Evolutionary conservation across 2,888 invertebrate genomes (phyloP).

Genomic region (Cheilosia vulpina): DNA sequence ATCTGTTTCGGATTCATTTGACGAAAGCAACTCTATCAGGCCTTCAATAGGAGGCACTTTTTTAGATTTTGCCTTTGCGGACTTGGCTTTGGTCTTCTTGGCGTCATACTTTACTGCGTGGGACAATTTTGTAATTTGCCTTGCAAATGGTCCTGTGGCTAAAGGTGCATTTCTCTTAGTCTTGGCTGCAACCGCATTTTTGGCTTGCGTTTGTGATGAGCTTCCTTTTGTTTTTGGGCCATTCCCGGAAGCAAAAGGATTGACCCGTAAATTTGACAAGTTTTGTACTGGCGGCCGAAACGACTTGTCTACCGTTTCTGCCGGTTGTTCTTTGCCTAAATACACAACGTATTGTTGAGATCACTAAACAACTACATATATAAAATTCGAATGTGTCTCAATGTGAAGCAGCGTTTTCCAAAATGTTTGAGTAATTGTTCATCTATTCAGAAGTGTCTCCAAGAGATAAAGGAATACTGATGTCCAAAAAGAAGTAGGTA

Average conservation of each 20-base stretch:
- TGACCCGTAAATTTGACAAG: conserved; percentile 76
- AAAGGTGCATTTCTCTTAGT: conserved; percentile 37
- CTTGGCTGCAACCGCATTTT: conserved; percentile 28
- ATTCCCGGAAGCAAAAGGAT: conserved; percentile 77
- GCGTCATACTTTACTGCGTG: conserved; percentile 78
- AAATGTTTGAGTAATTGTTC: not conserved
- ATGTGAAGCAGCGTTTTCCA: conserved; percentile 63
- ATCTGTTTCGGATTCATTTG: conserved; percentile 77
- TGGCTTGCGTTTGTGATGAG: conserved; percentile 29
- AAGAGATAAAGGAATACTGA: not conserved
- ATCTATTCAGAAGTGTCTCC: not conserved
- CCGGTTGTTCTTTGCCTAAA: conserved; percentile 65
- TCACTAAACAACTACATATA: conserved; percentile 1
- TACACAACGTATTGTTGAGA: conserved; percentile 44
- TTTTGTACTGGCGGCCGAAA: conserved; percentile 66
- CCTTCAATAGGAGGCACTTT: not conserved
- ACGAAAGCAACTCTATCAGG: conserved; percentile 42
- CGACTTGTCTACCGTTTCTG: conserved; percentile 71
- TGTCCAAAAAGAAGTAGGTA: not conserved
- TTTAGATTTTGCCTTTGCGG: conserved; percentile 72
- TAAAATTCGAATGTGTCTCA: not conserved
- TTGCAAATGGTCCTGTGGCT: conserved; percentile 77
- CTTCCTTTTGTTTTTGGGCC: conserved; percentile 75
- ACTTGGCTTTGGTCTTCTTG: conserved; percentile 80
- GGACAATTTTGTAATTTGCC: conserved; percentile 78